Conservation (phyloP, 1,140 invertebrate genomes). For the Micrasema longulum region DNA sequence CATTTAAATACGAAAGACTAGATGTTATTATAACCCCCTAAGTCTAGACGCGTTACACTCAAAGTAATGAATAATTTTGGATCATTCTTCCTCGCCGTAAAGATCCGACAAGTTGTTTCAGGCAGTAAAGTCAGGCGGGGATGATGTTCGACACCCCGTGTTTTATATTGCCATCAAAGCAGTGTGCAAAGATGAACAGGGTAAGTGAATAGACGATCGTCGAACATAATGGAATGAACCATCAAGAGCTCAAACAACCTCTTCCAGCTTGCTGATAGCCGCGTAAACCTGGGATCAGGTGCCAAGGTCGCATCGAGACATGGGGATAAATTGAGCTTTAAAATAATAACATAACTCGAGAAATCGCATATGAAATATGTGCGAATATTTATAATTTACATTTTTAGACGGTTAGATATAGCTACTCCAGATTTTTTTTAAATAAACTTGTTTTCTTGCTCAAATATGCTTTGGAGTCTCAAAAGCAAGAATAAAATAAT, state of each 20-base stretch:
- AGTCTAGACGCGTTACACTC: slow-evolving; percentile 6
- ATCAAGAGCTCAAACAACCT: slow-evolving; percentile 49
- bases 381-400: no score
- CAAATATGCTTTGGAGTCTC: no score
- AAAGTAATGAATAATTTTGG: slow-evolving; percentile 48
- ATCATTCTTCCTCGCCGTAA: slow-evolving; percentile 1
- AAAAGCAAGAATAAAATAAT: no score
- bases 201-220: slow-evolving; percentile 43
- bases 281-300: slow-evolving; percentile 48
- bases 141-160: slow-evolving; percentile 52
- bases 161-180: slow-evolving; percentile 53
- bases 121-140: slow-evolving; percentile 28
- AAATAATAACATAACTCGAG: no score
- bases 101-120: slow-evolving; percentile 44
- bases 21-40: no score
- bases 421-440: no score
- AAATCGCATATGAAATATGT: no score
- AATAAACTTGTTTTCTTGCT: no score
- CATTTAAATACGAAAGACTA: no score
- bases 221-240: slow-evolving; percentile 53
- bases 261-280: slow-evolving; percentile 42
- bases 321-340: background rate
- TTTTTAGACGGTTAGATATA: no score
- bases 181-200: slow-evolving; percentile 18
- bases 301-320: slow-evolving; percentile 44